Evolutionary conservation across 1,140 invertebrate genomes (phyloP), one percentile per base, ranked within the genome.

Genomic region (Zaprionus inermis): DNA sequence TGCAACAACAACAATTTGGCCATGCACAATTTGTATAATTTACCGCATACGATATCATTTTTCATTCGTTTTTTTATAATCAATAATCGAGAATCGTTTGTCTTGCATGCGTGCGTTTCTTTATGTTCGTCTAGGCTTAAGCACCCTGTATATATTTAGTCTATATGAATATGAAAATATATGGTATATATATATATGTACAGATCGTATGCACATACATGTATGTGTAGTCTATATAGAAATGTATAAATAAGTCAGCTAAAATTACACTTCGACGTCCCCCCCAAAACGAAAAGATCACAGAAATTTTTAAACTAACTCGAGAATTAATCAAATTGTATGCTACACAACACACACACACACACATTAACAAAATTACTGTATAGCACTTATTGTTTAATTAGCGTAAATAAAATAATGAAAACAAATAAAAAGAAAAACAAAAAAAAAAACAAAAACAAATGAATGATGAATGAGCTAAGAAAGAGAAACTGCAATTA

Each of bases 301-400:
- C 60, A 75, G 38, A 44, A 44, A 70, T 55, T 86, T 86, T 86
- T 64, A 79, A 86, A 88, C 83, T 83, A 86, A 86, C 83, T 88
- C 64, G 83, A 86, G 83, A 86, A 86, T 86, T 86, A 88, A 88
- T 89, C 83, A 88, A 88, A 89, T 89, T 88, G 83, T 88, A 89
- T 89, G 77, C 77, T 81, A 89, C 77, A 88, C 70, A 72, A 32
- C 4, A 10, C 3, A 9, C n/a, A n/a, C n/a, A n/a, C n/a, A n/a
- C n/a, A 44, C 38, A 68, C 46, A 70, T 63, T 54, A 63, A 79
- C 44, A 76, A 64, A 76, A 64, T 77, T 81, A 89, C 68, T 89
- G 84, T 89, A 89, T 89, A 89, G 84, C 80, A 89, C 79, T 84
- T 89, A 89, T 78, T 71, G 71, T 84, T 89, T 84, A 90, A 89